phyloP scores from a whole-genome alignment of 2,888 invertebrate genomes.

The Euplagia quadripunctaria region DNA sequence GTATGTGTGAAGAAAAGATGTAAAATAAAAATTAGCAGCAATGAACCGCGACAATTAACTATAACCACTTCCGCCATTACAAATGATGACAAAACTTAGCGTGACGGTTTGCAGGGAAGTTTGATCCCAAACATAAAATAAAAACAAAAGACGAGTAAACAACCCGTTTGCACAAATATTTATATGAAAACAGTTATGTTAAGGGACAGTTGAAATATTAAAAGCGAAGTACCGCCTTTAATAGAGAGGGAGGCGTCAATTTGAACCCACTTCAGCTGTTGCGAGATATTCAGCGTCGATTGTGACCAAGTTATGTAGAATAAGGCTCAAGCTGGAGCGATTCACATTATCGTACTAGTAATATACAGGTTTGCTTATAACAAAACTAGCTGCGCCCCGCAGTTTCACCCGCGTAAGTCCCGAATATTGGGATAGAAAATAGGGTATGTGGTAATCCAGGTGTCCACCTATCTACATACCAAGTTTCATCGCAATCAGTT shows the following conservation, averaged over 20 bases:
- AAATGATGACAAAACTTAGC: background rate
- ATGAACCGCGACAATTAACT: background rate
- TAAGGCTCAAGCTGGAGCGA: constrained; percentile 29
- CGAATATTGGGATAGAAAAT: too few species aligned
- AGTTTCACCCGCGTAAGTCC: too few species aligned
- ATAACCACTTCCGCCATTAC: background rate
- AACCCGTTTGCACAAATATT: constrained; percentile 34
- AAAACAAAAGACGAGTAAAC: constrained; percentile 23
- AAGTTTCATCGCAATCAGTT: too few species aligned
- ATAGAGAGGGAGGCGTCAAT: constrained; percentile 72
- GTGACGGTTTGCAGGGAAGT: background rate
- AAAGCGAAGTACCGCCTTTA: constrained; percentile 67
- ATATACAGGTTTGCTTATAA: too few species aligned
- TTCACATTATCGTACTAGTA: background rate
- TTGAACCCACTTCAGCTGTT: constrained; percentile 66
- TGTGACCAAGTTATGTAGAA: constrained; percentile 19
- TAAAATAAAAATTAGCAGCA: too few species aligned
- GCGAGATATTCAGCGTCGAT: constrained; percentile 55
- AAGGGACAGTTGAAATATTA: constrained; percentile 64
- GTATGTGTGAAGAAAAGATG: too few species aligned
- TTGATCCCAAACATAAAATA: constrained; percentile 10
- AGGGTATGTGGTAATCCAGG: too few species aligned
- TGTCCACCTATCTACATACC: too few species aligned
- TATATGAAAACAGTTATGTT: constrained; percentile 41
- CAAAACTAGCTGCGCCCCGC: too few species aligned